Conservation (phyloP, 2,797 vertebrate genomes). For the Acanthiza pusilla region DNA sequence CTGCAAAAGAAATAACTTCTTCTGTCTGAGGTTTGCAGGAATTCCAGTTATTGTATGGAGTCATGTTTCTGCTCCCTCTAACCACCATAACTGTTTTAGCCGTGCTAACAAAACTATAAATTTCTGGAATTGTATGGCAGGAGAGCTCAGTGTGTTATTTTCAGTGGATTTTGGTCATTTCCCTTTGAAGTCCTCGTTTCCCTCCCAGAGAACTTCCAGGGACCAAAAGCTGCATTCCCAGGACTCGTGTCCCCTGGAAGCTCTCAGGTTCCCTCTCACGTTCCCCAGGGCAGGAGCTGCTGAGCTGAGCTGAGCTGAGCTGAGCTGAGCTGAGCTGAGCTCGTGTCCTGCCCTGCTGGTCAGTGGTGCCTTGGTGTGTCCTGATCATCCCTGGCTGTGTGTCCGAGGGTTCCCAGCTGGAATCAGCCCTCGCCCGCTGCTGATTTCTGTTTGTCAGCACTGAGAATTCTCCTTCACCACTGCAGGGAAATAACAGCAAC, state of each 20-base stretch:
- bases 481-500: accelerated
- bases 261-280: not conserved
- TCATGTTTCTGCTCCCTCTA: not conserved
- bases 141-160: not conserved
- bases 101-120: not conserved
- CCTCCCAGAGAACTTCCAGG: accelerated
- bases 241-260: accelerated
- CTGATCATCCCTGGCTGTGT: not conserved
- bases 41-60: not conserved
- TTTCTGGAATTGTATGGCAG: not conserved
- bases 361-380: not conserved
- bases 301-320: not conserved
- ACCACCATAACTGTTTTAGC: not conserved
- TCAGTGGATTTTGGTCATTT: not conserved
- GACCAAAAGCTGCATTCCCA: not conserved
- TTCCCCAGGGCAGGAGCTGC: not conserved
- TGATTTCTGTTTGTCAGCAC: not conserved
- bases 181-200: not conserved
- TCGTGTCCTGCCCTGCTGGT: not conserved
- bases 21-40: not conserved
- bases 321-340: not conserved
- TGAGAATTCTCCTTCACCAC: not conserved
- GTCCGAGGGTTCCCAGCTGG: not conserved
- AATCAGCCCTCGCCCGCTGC: not conserved
- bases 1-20: not conserved